Conservation (phyloP, 2,113 vertebrate species). For the Solea senegalensis region DNA sequence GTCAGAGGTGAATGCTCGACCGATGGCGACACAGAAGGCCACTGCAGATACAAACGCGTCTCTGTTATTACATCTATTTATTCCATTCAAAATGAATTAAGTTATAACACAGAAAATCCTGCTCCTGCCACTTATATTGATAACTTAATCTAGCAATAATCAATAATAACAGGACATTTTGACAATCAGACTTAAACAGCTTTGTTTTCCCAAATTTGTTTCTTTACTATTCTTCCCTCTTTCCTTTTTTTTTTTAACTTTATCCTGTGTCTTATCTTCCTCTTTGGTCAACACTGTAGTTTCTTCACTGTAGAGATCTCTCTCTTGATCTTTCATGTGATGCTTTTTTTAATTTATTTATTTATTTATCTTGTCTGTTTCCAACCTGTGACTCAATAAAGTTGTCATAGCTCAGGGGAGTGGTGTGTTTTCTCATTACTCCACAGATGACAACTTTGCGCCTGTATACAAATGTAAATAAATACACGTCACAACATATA, state of each 20-base stretch:
- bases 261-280: background rate
- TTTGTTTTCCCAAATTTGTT: background rate
- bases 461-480: too few relatives aligned
- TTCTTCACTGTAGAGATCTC: too few relatives aligned
- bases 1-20: too few relatives aligned
- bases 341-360: constrained; percentile 3
- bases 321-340: constrained; percentile 17
- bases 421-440: constrained; percentile 17
- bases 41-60: too few relatives aligned
- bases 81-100: background rate
- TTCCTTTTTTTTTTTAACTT: background rate
- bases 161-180: constrained; percentile 28
- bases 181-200: constrained; percentile 55
- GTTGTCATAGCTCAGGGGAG: constrained; percentile 49
- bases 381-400: constrained; percentile 58
- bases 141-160: constrained; percentile 45
- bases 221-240: background rate
- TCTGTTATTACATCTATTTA: background rate
- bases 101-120: background rate
- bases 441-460: too few relatives aligned
- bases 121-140: background rate
- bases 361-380: constrained; percentile 17
- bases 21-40: too few relatives aligned
- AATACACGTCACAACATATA: too few relatives aligned
- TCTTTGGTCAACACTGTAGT: constrained; percentile 10